Conservation (phyloP, 2,888 invertebrate genomes). For the Lumbricus terrestris region DNA sequence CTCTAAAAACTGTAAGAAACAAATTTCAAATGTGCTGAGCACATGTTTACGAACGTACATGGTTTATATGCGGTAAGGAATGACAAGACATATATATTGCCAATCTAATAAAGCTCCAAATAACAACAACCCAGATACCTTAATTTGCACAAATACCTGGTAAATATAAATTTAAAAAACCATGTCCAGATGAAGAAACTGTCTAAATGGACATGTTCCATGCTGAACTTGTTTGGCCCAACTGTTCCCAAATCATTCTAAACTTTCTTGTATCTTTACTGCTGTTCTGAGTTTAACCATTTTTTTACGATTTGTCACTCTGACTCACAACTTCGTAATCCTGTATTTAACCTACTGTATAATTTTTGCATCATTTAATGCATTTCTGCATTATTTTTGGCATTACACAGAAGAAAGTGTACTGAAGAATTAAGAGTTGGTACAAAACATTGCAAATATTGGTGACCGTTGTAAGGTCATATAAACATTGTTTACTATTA, state of each 20-base stretch:
- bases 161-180: background rate
- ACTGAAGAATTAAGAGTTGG: too few relatives aligned
- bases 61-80: background rate
- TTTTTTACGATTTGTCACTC: background rate
- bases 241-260: background rate
- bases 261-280: background rate
- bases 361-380: too few relatives aligned
- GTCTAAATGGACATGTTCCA: background rate
- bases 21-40: background rate
- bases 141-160: background rate
- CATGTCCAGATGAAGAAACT: background rate
- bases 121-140: background rate
- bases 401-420: too few relatives aligned
- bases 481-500: too few relatives aligned
- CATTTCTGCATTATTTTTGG: too few relatives aligned
- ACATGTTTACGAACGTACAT: background rate
- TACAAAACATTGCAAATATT: too few relatives aligned
- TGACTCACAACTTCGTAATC: background rate
- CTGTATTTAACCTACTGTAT: background rate
- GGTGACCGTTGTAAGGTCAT: too few relatives aligned
- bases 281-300: background rate
- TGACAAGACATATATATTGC: background rate
- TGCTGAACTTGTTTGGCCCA: background rate
- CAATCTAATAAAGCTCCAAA: background rate
- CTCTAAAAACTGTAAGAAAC: background rate